Percentiles rank a stretch among this genome's conserved stretches.
Evolutionary conservation across 2,113 vertebrate genomes (phyloP).

Genomic region (Oenanthe oenanthe): DNA sequence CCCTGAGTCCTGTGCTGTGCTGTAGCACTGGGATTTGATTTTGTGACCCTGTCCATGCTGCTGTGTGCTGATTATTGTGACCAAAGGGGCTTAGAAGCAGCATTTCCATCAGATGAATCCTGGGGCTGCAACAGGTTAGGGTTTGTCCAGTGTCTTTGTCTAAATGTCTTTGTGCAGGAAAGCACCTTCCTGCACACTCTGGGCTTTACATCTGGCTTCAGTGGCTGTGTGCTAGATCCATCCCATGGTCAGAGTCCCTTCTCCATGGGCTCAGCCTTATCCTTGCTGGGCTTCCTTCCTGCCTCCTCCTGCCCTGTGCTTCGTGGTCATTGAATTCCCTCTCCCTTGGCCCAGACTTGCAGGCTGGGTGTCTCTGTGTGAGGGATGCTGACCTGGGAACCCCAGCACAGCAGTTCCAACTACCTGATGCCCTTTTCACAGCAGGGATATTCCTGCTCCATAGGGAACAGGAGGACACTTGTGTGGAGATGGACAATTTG

Average conservation of each 20-base stretch:
- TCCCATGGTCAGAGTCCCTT: background rate
- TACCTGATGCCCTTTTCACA: background rate
- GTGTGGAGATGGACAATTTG: background rate
- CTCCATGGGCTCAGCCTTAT: background rate
- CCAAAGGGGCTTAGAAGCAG: background rate
- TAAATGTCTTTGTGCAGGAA: background rate
- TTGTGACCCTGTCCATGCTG: background rate
- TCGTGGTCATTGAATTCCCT: background rate
- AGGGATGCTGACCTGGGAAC: no score
- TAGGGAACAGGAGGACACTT: background rate
- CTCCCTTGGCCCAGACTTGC: background rate
- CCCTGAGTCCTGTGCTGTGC: background rate
- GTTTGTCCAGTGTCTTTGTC: background rate
- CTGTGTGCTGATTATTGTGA: background rate
- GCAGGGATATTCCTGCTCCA: background rate
- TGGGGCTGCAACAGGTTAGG: background rate
- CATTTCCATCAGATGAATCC: background rate
- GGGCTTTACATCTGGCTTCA: background rate
- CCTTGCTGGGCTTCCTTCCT: background rate
- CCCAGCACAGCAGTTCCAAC: background rate
- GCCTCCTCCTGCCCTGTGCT: background rate
- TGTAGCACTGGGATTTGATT: background rate
- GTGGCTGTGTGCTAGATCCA: background rate
- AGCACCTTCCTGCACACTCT: background rate
- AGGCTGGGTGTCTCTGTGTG: accelerated